These are phyloP conservation scores for Cartodere bifasciata DNA, from an alignment of 2,888 invertebrate genomes.

Conservation along the genomic window DNA sequence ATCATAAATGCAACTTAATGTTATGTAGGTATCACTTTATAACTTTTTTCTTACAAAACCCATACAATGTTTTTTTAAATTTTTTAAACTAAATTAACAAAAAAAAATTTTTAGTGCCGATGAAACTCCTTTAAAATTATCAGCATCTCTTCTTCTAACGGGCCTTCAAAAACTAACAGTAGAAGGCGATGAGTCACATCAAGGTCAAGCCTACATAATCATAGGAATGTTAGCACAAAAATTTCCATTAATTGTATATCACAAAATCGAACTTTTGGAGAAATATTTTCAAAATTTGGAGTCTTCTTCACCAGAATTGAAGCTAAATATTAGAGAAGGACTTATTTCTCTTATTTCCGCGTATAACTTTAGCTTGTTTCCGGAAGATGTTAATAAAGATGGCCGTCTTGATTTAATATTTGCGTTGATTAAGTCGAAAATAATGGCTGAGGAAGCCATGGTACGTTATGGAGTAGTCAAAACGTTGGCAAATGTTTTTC, in stretches of 20 bases:
- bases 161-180: constrained; percentile 60
- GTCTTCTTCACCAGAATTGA: constrained; percentile 32
- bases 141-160: constrained; percentile 58
- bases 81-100: too few species aligned
- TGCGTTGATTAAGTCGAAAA: constrained; percentile 58
- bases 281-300: constrained; percentile 39
- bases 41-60: constrained; percentile 6
- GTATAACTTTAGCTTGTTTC: constrained; percentile 28
- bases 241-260: constrained; percentile 49
- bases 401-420: constrained; percentile 30
- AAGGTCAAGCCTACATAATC: constrained; percentile 60
- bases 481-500: constrained; percentile 71
- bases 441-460: constrained; percentile 64
- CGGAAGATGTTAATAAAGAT: constrained; percentile 28
- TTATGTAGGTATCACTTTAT: constrained; percentile 6
- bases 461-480: constrained; percentile 73
- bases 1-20: not conserved
- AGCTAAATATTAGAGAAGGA: constrained; percentile 32
- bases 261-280: constrained; percentile 48
- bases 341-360: constrained; percentile 29
- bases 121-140: constrained; percentile 45
- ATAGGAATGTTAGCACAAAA: constrained; percentile 55
- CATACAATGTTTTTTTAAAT: constrained; percentile 6
- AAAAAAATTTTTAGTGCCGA: constrained; percentile 44
- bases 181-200: constrained; percentile 49